Conservation (phyloP, 2,888 invertebrate species). For the Lasioglossum calceatum region DNA sequence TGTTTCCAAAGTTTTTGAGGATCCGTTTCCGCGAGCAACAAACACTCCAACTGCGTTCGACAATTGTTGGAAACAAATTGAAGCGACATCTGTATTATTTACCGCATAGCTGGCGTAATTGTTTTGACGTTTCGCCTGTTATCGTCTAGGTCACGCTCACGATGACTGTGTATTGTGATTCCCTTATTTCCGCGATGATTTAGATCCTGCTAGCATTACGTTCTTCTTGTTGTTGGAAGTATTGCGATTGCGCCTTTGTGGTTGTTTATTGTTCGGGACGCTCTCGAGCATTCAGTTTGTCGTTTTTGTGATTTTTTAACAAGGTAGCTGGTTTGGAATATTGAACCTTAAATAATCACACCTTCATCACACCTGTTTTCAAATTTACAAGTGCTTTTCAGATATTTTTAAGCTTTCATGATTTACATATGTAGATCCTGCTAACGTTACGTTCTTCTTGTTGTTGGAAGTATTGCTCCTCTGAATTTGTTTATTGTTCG, state of each 20-base stretch:
- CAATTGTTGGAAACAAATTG: slow-evolving; percentile 27
- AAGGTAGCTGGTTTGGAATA: neutral
- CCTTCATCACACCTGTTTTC: too few relatives aligned
- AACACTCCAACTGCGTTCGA: neutral
- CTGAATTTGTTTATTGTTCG: neutral
- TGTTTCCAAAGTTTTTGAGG: too few relatives aligned
- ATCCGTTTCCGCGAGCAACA: neutral
- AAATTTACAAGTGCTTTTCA: too few relatives aligned
- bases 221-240: neutral
- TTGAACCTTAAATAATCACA: neutral
- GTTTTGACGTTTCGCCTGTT: slow-evolving; percentile 1
- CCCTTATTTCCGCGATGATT: neutral
- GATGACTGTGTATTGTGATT: slow-evolving; percentile 14
- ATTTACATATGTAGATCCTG: neutral
- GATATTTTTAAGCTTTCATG: too few relatives aligned
- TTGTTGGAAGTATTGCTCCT: neutral
- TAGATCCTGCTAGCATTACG: neutral
- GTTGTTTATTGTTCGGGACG: neutral
- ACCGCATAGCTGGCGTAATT: neutral
- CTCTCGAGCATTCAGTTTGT: neutral
- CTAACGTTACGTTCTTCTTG: neutral
- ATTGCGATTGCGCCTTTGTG: neutral
- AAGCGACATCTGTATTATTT: slow-evolving; percentile 49
- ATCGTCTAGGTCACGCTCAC: slow-evolving; percentile 1
- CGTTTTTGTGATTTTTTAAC: neutral